A percentile compares a stretch with the other conserved stretches of the same genome.
Conservation (phyloP, 2,888 invertebrate species). For the Lapara coniferarum region DNA sequence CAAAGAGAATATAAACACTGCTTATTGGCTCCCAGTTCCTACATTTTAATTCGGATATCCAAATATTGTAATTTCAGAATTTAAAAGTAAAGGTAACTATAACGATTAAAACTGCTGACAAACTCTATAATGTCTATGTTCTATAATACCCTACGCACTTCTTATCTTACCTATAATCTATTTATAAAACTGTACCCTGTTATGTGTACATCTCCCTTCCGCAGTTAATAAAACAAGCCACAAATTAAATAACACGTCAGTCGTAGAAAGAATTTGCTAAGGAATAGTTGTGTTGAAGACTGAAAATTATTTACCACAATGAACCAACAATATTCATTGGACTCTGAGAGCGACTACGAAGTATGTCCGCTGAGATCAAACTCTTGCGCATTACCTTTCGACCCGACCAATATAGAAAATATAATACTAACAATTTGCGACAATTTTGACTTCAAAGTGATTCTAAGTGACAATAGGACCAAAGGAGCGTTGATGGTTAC, state of each 20-base stretch:
- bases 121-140: constrained; percentile 10
- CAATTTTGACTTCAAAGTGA: constrained; percentile 68
- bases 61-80: too few species aligned
- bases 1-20: too few species aligned
- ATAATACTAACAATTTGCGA: constrained; percentile 66
- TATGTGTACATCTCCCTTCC: neutral
- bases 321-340: constrained; percentile 30
- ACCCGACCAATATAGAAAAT: constrained; percentile 61
- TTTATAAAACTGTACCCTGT: neutral
- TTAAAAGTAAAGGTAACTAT: too few species aligned
- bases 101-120: too few species aligned
- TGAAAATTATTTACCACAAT: neutral
- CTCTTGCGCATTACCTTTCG: constrained; percentile 57
- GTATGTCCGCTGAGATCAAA: constrained; percentile 46
- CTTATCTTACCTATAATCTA: neutral
- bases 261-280: neutral
- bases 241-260: neutral
- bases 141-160: neutral
- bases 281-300: neutral
- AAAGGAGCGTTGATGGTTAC: constrained; percentile 63
- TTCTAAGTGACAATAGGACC: constrained; percentile 54
- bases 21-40: too few species aligned
- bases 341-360: constrained; percentile 54
- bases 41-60: too few species aligned
- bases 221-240: neutral